Conservation (phyloP, 2,797 vertebrate species). For the Perodicticus potto region DNA sequence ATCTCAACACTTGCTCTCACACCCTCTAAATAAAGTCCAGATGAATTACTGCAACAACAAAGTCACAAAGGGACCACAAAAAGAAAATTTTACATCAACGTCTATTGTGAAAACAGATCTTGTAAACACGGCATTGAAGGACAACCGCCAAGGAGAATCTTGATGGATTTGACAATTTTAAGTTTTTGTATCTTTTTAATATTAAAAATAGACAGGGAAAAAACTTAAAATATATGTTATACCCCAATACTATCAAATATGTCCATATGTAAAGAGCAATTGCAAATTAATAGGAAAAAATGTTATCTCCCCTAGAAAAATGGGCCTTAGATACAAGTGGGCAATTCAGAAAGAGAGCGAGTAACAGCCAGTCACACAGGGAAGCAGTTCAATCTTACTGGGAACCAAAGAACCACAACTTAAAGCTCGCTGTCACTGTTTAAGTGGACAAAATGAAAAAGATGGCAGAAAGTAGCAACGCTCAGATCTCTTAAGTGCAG, state of each 20-base stretch:
- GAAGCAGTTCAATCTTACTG: not conserved
- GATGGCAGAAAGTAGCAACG: not conserved
- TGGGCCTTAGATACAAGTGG: not conserved
- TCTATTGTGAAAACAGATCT: not conserved
- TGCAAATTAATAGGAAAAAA: not conserved
- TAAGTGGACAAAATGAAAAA: not conserved
- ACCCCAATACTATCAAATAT: not conserved
- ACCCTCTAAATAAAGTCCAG: not conserved
- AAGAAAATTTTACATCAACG: not conserved
- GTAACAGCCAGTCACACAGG: accelerated
- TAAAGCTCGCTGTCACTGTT: not conserved
- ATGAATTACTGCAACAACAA: not conserved
- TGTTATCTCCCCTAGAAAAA: not conserved
- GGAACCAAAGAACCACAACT: not conserved
- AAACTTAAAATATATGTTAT: not conserved
- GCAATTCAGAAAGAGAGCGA: not conserved
- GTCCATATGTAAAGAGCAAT: slow-evolving; percentile 44
- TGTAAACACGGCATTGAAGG: not conserved
- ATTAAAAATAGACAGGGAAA: not conserved
- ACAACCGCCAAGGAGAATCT: not conserved
- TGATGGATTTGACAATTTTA: not conserved
- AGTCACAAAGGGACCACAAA: not conserved
- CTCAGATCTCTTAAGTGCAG: not conserved
- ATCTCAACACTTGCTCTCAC: not conserved
- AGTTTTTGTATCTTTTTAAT: not conserved